Base-by-base conservation (phyloP, 2,888 invertebrate genomes). In the Trachelus tabidus region DNA sequence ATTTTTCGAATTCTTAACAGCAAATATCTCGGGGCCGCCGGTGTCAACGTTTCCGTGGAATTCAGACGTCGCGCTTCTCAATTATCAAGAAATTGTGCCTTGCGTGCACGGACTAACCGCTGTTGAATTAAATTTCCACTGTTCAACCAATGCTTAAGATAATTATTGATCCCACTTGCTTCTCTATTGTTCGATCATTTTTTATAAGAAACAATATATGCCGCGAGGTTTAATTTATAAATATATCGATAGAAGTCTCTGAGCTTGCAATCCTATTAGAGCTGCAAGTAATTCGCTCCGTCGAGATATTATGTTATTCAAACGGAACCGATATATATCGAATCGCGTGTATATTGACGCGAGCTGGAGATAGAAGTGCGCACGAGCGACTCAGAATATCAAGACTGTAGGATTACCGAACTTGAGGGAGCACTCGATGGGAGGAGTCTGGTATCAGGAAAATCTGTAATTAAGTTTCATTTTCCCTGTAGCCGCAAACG, bases 401-500 rank as follows among this genome's bases (percentile, higher is more conserved):
- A 23, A 9, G 9, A 56, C 23, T 56, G 23, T 9, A 56, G 56
- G 9, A 56, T 23, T 56, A 23, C 15, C 3, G 56, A 56, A 56
- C 9, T 56, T 56, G 56, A 56, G 23, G 56, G 56, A 56, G 23
- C 56, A 56, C 2, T 56, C 9, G 56, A 23, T 23, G 23, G 56
- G 56, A 23, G 56, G 56, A 23, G 56, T 2, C 6, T 31, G 30
- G 84, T 85, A 87, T 86, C 87, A 79, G 77, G 81, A 79, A 83
- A 85, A 85, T 88, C 87, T 81, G 86, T 84, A 87, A 88, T 88
- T 86, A 88, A 85, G 82, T 84, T 83, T 73, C 76, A 81, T 82
- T 83, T 84, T 80, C 79, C 79, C 35, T 73, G 79, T 73, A 75
- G 37, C 69, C 73, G 73, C 68, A 37, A 15, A 73, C 79, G 78